Evolutionary conservation across 2,888 invertebrate genomes (phyloP), one percentile per base, ranked within the genome.

Genomic region (Tupiocoris notatus): DNA sequence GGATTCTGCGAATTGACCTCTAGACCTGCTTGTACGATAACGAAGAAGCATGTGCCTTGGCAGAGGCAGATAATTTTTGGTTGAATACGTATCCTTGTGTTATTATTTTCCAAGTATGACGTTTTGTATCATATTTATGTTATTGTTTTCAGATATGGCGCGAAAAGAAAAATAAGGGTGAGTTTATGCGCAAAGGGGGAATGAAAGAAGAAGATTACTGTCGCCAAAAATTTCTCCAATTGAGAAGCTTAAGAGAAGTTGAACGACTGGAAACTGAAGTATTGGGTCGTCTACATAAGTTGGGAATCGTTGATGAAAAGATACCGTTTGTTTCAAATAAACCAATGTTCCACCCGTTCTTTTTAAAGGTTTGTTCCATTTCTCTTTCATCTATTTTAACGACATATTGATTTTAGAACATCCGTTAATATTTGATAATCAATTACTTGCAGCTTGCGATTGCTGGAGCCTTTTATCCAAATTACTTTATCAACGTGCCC

Each of bases 401-500:
- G 59, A 3, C 16, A 9, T 59, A 3, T 18, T 2, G 20, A 18
- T 59, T 18, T n/a, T 54, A 54, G 16, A 12, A 54, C 16, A n/a
- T 17, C 20, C 3, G 59, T 18, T 6, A 59, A 59, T 59, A n/a
- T 59, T 59, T n/a, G n/a, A n/a, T n/a, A n/a, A n/a, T n/a, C n/a
- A n/a, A n/a, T n/a, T 7, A 39, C 12, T 39, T 39, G 9, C 22
- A 81, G 80, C 63, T 81, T 1, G 77, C 79, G 6, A 70, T 80
- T 18, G 80, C 78, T 18, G 95, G 93, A 1, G 96, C 96, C 0
- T 96, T 96, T 84, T 98, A 96, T 85, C 98, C 98, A 0, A 91
- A 96, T 84, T 97, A 93, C 84, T 97, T 94, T 84, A 84, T 90
- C 20, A 87, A 89, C 39, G 82, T 85, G 7, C 82, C 85, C 20